Evolutionary conservation across 2,888 invertebrate genomes (phyloP), one percentile per base, ranked within the genome.

Genomic region (Mellilla xanthometata): DNA sequence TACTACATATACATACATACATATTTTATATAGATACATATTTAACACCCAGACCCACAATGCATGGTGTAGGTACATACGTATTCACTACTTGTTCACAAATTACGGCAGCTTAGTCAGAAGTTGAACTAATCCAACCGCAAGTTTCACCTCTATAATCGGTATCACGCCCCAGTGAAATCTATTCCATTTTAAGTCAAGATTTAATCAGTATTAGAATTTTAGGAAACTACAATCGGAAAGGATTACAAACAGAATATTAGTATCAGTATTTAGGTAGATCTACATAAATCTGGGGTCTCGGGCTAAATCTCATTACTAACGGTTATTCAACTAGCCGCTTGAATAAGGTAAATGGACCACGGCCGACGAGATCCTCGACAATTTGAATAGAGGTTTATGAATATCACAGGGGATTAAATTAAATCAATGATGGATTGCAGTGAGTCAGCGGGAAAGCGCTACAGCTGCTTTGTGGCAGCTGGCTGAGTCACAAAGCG

Each of bases 401-500:
- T 49, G 40, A 56, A 55, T 57, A 38, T 56, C 51, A 47, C 44
- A 49, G 43, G 35, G 52, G 52, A 57, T 60, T 58, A 62, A 59
- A 60, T 63, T 65, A 58, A 64, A 66, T 65, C 55, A 58, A 66
- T 71, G 69, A 72, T 65, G 56, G 60, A 69, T 70, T 62, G 59
- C 54, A 35, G 51, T 76, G 75, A 75, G 52, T 73, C 72, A 74
- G 72, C 72, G 53, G 38, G 58, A 73, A 68, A 68, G 63, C 66
- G 51, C 60, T 66, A 71, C 66, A 74, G 71, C 71, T 76, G 73
- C 60, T 63, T 66, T 57, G 68, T 61, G 47, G 58, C 48, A 54
- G 36, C 46, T 49, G 49, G 49, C 58, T 75, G 71, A 68, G 63
- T 70, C 73, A 72, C 66, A 39, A 30, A 34, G 52, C 42, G 76